Conservation (phyloP, 2,888 invertebrate species). For the Agapetus fuscipes region DNA sequence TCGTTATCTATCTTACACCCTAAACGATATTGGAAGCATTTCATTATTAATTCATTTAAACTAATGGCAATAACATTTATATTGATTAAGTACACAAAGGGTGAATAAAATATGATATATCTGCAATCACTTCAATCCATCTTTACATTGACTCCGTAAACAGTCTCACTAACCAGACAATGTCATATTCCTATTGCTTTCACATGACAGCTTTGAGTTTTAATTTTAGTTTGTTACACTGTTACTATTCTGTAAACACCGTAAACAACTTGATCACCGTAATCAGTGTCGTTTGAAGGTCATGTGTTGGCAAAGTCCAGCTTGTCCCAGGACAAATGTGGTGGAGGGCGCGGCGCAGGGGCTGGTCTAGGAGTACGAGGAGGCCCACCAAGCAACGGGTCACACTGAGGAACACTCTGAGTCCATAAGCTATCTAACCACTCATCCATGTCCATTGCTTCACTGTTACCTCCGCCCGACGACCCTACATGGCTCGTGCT, state of each 20-base stretch:
- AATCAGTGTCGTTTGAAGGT: too few species aligned
- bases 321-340: constrained; percentile 66
- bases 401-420: constrained; percentile 48
- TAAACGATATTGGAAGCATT: constrained; percentile 21
- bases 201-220: too few species aligned
- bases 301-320: constrained; percentile 61
- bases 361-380: constrained; percentile 51
- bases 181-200: too few species aligned
- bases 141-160: background rate
- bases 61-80: constrained; percentile 22
- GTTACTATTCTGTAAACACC: too few species aligned
- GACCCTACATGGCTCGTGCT: constrained; percentile 31
- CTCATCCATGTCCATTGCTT: constrained; percentile 37
- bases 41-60: constrained; percentile 19
- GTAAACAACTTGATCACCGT: too few species aligned
- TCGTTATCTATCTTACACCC: constrained; percentile 11
- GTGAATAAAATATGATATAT: too few species aligned
- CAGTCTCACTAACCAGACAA: too few species aligned
- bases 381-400: constrained; percentile 64
- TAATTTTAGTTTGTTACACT: too few species aligned
- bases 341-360: constrained; percentile 48
- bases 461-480: constrained; percentile 21
- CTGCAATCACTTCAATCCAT: background rate
- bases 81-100: constrained; percentile 19
- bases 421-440: constrained; percentile 40